Evolutionary conservation across 2,888 invertebrate species (phyloP).

Genomic region (Drosophila pegasa): DNA sequence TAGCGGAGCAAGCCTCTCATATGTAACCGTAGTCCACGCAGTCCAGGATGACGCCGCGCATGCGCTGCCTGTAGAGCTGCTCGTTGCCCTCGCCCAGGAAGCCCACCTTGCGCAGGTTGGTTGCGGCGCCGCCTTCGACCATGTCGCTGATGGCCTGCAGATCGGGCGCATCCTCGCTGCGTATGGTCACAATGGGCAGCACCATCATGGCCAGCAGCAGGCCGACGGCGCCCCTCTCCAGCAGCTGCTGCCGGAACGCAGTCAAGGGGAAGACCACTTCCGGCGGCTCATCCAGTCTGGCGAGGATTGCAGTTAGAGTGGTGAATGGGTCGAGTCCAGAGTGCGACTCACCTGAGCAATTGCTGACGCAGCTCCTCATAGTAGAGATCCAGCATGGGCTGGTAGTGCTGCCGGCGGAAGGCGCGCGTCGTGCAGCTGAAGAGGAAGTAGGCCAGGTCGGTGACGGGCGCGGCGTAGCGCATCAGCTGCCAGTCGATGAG

Average conservation of each 20-base stretch:
- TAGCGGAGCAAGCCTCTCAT: constrained; percentile 18
- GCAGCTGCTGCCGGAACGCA: constrained; percentile 73
- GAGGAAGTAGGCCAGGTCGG: constrained; percentile 81
- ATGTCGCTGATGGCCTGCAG: constrained; percentile 77
- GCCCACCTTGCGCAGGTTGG: constrained; percentile 45
- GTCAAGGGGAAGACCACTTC: constrained; percentile 64
- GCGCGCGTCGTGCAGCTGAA: constrained; percentile 76
- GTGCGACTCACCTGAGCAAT: constrained; percentile 59
- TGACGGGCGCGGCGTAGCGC: constrained; percentile 81
- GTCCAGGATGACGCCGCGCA: constrained; percentile 78
- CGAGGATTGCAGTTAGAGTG: background rate
- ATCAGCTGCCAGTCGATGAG: constrained; percentile 83
- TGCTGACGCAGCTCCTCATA: constrained; percentile 66
- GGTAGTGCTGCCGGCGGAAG: constrained; percentile 70
- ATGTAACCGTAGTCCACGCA: constrained; percentile 72
- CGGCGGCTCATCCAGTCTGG: constrained; percentile 74
- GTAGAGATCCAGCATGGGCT: constrained; percentile 73
- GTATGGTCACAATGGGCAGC: constrained; percentile 76
- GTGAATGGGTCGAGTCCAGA: too few relatives aligned
- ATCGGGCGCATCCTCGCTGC: constrained; percentile 77
- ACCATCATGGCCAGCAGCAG: constrained; percentile 79
- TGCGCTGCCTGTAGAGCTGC: constrained; percentile 61
- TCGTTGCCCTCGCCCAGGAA: constrained; percentile 62
- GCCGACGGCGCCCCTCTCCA: constrained; percentile 73
- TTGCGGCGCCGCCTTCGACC: constrained; percentile 67